A percentile compares a stretch with the other conserved stretches of the same genome.
Conservation (phyloP, 1,140 invertebrate species). For the Nebria ingens region DNA sequence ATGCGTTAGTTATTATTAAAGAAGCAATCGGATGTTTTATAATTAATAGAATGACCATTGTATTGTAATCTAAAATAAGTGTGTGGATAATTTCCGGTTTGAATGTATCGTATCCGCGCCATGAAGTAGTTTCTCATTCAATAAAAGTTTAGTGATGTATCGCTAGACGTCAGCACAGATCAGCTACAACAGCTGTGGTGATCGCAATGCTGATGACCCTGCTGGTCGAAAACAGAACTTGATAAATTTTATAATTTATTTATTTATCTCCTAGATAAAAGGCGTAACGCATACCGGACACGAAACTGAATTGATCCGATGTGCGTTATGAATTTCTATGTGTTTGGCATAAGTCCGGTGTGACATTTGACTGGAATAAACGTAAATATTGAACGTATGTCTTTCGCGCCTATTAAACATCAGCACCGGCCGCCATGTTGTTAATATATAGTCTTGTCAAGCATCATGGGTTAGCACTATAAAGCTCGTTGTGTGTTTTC, state of each 20-base stretch:
- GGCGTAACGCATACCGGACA: background rate
- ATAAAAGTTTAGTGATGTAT: background rate
- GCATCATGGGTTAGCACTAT: constrained; percentile 34
- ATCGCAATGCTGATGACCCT: constrained; percentile 6
- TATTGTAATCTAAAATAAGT: background rate
- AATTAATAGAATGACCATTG: too few species aligned
- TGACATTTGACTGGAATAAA: too few species aligned
- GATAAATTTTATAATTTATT: constrained; percentile 8
- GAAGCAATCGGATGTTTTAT: too few species aligned
- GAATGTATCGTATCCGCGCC: background rate
- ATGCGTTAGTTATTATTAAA: too few species aligned
- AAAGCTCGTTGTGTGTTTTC: constrained; percentile 20
- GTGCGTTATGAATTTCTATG: background rate
- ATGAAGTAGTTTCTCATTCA: background rate
- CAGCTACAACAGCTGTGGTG: background rate
- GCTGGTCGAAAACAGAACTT: constrained; percentile 2
- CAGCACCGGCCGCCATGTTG: constrained; percentile 35
- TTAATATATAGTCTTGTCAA: constrained; percentile 28
- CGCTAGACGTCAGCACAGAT: background rate
- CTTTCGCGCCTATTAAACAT: constrained; percentile 31
- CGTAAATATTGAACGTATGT: too few species aligned
- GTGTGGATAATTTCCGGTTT: background rate
- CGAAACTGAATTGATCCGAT: background rate
- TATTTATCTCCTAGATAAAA: constrained; percentile 6
- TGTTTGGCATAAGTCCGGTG: too few species aligned